phyloP scores from a whole-genome alignment of 2,888 invertebrate species.

The Metopia argyrocephala region DNA sequence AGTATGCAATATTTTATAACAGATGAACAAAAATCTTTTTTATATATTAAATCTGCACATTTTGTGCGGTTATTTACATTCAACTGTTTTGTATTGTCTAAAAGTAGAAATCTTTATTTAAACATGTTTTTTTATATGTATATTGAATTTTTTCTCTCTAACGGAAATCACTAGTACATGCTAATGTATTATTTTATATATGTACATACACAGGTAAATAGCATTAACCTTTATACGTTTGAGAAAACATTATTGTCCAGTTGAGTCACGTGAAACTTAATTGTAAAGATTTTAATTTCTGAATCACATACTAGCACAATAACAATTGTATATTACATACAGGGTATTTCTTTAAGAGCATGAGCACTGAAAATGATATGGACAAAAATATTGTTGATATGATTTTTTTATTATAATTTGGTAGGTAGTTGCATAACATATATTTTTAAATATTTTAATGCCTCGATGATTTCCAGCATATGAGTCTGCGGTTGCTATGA shows the following conservation, averaged over 20 bases:
- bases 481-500: too few relatives aligned
- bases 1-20: conserved; percentile 3
- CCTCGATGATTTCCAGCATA: too few relatives aligned
- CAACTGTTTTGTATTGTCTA: conserved; percentile 29
- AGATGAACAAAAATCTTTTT: not conserved
- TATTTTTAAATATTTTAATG: too few relatives aligned
- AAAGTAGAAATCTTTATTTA: conserved; percentile 27
- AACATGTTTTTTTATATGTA: not conserved
- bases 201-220: too few relatives aligned
- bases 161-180: conserved; percentile 45
- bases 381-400: too few relatives aligned
- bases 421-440: too few relatives aligned
- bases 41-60: not conserved
- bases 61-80: not conserved
- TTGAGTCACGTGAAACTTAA: not conserved
- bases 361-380: too few relatives aligned
- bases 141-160: conserved; percentile 17
- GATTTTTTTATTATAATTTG: too few relatives aligned
- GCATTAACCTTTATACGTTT: conserved; percentile 61
- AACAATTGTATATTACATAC: too few relatives aligned
- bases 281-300: too few relatives aligned
- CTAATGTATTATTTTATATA: conserved; percentile 32
- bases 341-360: too few relatives aligned
- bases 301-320: too few relatives aligned
- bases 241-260: conserved; percentile 42